A percentile compares a stretch with the other conserved stretches of the same genome.
Conservation (phyloP, 2,113 vertebrate genomes). For the Illadopsis cleaveri region DNA sequence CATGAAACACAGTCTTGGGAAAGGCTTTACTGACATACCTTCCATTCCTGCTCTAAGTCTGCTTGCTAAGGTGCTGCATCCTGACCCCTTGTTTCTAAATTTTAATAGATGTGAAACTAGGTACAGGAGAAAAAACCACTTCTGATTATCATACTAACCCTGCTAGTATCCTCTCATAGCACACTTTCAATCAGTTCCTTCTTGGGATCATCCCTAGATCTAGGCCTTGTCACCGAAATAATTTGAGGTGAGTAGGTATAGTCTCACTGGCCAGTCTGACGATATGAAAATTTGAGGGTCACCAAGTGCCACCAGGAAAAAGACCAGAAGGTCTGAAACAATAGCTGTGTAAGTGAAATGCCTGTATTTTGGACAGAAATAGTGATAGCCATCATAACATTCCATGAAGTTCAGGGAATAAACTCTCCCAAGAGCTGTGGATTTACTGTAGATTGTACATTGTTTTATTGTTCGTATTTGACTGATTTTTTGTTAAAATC, state of each 20-base stretch:
- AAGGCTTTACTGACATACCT: not conserved
- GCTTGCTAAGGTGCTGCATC: not conserved
- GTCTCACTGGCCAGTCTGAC: not conserved
- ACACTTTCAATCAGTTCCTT: not conserved
- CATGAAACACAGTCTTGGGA: not conserved
- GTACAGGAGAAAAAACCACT: not conserved
- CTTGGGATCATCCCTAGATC: not conserved
- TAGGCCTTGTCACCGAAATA: not conserved
- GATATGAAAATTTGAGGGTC: not conserved
- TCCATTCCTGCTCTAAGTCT: not conserved
- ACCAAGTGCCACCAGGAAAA: not conserved
- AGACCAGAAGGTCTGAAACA: not conserved
- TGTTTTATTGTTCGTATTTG: not conserved
- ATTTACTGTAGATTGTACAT: not conserved
- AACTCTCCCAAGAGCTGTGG: not conserved
- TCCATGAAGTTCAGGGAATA: not conserved
- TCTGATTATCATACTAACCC: not conserved
- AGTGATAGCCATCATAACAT: not conserved
- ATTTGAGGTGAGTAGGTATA: not conserved
- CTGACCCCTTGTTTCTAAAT: not conserved
- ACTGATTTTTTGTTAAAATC: not conserved
- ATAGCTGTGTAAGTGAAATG: not conserved
- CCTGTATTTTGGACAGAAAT: not conserved
- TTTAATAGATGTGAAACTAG: not conserved
- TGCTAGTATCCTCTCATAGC: not conserved